Evolutionary conservation across 2,113 vertebrate species (phyloP).

Genomic region (Sceloporus undulatus): DNA sequence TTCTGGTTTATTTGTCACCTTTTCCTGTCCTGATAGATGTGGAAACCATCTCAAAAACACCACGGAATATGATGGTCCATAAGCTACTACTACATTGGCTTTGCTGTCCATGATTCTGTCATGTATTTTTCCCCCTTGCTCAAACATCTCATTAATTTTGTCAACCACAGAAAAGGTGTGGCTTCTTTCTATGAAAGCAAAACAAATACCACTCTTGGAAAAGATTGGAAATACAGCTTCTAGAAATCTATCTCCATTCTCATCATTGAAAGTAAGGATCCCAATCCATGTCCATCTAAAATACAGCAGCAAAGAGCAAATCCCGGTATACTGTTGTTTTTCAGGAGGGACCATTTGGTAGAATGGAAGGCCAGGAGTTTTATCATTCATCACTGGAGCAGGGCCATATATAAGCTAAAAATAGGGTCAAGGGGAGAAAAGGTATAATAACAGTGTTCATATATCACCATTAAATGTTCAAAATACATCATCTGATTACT

Average conservation of each 20-base stretch:
- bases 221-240: background rate
- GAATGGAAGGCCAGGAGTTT: background rate
- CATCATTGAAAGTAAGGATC: background rate
- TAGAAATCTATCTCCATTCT: conserved; percentile 11
- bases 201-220: background rate
- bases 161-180: background rate
- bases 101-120: background rate
- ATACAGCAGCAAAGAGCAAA: conserved; percentile 2
- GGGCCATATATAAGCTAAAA: background rate
- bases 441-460: background rate
- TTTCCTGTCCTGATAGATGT: background rate
- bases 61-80: background rate
- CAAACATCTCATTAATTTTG: rapidly evolving
- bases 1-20: background rate
- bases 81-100: background rate
- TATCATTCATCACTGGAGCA: background rate
- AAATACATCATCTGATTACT: background rate
- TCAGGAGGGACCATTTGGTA: background rate
- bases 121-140: background rate
- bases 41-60: background rate
- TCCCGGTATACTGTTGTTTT: background rate
- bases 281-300: conserved; percentile 10
- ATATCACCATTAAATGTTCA: background rate
- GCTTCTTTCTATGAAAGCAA: conserved; percentile 2
- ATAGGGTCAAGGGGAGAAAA: background rate